Percentiles rank a stretch among this genome's conserved stretches.
phyloP scores from a whole-genome alignment of 2,113 vertebrate species.

The Megaptera novaeangliae region DNA sequence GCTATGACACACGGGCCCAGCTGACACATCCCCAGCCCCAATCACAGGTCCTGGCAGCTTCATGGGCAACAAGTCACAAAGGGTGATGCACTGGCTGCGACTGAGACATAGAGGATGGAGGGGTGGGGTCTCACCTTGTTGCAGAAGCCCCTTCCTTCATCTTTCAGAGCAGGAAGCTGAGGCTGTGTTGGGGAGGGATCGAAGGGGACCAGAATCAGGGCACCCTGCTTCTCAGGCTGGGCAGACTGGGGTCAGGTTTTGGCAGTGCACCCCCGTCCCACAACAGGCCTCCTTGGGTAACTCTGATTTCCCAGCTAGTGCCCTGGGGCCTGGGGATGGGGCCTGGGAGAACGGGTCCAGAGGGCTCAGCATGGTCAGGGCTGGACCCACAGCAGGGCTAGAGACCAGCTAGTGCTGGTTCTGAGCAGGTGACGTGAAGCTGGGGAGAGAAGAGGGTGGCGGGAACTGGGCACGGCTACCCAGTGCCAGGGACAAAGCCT shows the following conservation, averaged over 20 bases:
- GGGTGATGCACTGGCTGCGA: rapidly evolving
- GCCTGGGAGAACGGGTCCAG: background rate
- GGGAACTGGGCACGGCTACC: background rate
- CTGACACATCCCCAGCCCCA: background rate
- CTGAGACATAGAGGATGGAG: background rate
- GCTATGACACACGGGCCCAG: background rate
- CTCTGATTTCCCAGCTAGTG: background rate
- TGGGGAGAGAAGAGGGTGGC: background rate
- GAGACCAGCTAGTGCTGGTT: background rate
- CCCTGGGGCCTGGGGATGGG: background rate
- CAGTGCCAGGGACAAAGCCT: background rate
- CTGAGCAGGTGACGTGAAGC: background rate
- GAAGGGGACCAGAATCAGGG: background rate
- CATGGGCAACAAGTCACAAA: background rate
- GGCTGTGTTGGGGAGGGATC: background rate
- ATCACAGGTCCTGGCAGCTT: background rate
- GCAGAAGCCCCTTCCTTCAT: background rate
- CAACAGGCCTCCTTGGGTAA: background rate
- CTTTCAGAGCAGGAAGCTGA: background rate
- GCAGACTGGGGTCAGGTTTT: background rate
- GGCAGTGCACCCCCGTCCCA: no score
- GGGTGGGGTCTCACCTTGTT: background rate
- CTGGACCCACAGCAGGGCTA: background rate
- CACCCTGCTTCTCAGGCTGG: background rate
- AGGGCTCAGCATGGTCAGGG: background rate